phyloP scores from a whole-genome alignment of 1,140 invertebrate genomes.

The Zaprionus lachaisei region DNA sequence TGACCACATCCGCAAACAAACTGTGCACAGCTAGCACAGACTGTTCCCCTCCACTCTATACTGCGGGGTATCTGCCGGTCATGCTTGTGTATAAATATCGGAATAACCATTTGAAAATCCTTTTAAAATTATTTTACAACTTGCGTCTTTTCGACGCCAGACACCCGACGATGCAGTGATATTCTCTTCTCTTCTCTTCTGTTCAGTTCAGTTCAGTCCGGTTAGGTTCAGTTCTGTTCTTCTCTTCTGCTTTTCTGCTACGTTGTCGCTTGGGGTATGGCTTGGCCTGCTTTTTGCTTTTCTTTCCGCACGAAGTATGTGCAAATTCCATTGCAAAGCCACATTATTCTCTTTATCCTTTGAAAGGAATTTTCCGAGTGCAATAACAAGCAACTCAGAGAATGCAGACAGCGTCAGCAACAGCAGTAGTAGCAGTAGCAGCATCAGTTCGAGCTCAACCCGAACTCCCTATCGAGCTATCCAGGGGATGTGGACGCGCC shows the following conservation, averaged over 20 bases:
- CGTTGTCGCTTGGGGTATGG: slow-evolving; percentile 16
- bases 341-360: slow-evolving; percentile 83
- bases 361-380: slow-evolving; percentile 80
- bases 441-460: slow-evolving; percentile 6
- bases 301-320: slow-evolving; percentile 66
- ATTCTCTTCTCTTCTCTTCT: not conserved
- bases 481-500: not conserved
- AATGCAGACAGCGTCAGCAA: slow-evolving; percentile 28
- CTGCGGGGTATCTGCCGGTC: slow-evolving; percentile 50
- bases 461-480: slow-evolving; percentile 16
- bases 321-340: slow-evolving; percentile 82
- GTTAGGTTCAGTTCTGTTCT: slow-evolving; percentile 12
- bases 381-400: slow-evolving; percentile 71
- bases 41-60: slow-evolving; percentile 43
- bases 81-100: slow-evolving; percentile 75
- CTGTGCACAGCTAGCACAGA: slow-evolving; percentile 30
- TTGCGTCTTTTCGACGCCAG: slow-evolving; percentile 78
- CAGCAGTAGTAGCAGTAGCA: slow-evolving; percentile 10
- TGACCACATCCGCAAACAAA: slow-evolving; percentile 77
- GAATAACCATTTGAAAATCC: slow-evolving; percentile 79
- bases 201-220: slow-evolving; percentile 7
- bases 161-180: slow-evolving; percentile 1
- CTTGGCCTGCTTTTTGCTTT: slow-evolving; percentile 29
- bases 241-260: slow-evolving; percentile 26
- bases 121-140: slow-evolving; percentile 81